Evolutionary conservation across 2,888 invertebrate genomes (phyloP).

Genomic region (Emesis castigata): DNA sequence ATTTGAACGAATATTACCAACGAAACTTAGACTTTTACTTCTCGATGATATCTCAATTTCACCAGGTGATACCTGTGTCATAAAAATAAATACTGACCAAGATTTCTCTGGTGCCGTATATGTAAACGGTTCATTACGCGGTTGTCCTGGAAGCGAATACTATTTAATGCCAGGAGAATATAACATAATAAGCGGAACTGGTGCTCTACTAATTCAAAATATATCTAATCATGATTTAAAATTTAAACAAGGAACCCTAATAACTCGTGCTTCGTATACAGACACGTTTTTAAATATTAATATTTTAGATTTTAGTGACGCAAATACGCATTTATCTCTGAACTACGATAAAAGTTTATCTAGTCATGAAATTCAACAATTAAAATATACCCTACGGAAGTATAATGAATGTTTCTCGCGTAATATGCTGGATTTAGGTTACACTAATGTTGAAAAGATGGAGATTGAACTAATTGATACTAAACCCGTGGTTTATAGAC

Average conservation of each 20-base stretch:
- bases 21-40: background rate
- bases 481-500: background rate
- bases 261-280: background rate
- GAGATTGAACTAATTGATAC: background rate
- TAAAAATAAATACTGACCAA: background rate
- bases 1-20: background rate
- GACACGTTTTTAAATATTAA: too few relatives aligned
- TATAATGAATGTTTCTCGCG: background rate
- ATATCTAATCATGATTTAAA: background rate
- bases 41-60: background rate
- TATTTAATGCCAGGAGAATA: conserved; percentile 15
- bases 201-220: background rate
- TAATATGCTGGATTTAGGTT: background rate
- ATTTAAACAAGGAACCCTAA: background rate
- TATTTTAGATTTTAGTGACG: too few relatives aligned
- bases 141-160: background rate
- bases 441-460: background rate
- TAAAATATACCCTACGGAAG: too few relatives aligned
- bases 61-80: background rate
- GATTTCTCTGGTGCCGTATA: background rate
- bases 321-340: too few relatives aligned
- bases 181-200: too few relatives aligned
- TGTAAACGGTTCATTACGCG: conserved; percentile 3
- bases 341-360: too few relatives aligned
- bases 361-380: too few relatives aligned